Evolutionary conservation across 2,888 invertebrate genomes (phyloP).

Genomic region (Cephus pulcher): DNA sequence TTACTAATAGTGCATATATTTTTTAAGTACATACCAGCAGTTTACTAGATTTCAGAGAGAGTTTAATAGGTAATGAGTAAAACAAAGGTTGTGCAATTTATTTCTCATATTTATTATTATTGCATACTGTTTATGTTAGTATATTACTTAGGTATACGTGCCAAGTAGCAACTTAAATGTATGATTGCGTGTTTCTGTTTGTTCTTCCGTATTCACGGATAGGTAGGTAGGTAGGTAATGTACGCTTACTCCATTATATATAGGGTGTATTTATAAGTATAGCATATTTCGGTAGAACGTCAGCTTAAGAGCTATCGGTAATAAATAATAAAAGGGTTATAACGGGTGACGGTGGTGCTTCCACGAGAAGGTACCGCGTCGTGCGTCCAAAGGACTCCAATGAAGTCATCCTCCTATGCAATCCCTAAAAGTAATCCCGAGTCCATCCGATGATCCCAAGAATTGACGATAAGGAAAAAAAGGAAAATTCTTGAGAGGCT

Average conservation of each 20-base stretch:
- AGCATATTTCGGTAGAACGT: constrained; percentile 65
- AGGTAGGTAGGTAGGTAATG: constrained; percentile 50
- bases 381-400: neutral
- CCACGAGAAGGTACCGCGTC: neutral
- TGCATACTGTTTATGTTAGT: constrained; percentile 67
- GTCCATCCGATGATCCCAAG: neutral
- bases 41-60: neutral
- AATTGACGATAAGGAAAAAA: neutral
- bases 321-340: constrained; percentile 59
- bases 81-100: constrained; percentile 20
- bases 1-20: no score
- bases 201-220: constrained; percentile 55
- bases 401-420: neutral
- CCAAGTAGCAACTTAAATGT: constrained; percentile 67
- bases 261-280: constrained; percentile 65
- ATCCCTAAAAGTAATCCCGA: neutral
- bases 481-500: neutral
- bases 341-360: constrained; percentile 43
- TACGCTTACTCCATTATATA: constrained; percentile 64
- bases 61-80: neutral
- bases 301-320: constrained; percentile 64
- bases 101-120: constrained; percentile 66
- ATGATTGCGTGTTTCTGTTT: constrained; percentile 67
- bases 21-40: no score
- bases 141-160: constrained; percentile 67